A percentile compares a stretch with the other conserved stretches of the same genome.
These are phyloP conservation scores for Bubo blakistoni DNA, from an alignment of 2,113 vertebrate genomes.

Conservation along the genomic window DNA sequence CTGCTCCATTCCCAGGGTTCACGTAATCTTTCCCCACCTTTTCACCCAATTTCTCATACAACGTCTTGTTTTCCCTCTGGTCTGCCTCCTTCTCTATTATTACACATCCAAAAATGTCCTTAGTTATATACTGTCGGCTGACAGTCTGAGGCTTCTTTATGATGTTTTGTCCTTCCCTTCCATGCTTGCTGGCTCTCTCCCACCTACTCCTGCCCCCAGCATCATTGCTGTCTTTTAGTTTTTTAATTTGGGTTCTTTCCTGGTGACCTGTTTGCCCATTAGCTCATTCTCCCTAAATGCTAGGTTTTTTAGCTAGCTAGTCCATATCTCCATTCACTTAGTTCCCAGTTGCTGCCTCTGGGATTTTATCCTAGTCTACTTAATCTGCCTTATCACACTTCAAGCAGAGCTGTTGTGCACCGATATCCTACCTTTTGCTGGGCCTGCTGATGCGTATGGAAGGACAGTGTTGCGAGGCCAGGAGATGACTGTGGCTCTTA, in stretches of 20 bases:
- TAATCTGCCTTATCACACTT: background rate
- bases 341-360: background rate
- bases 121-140: background rate
- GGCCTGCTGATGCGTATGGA: background rate
- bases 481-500: background rate
- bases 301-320: background rate
- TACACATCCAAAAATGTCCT: background rate
- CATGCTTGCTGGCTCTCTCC: background rate
- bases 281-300: background rate
- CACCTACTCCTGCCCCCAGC: fast-evolving
- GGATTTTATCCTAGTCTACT: background rate
- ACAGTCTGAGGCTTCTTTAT: background rate
- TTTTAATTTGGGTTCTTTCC: background rate
- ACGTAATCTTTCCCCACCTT: background rate
- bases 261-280: background rate
- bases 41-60: background rate
- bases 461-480: background rate
- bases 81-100: background rate
- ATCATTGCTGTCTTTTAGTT: background rate
- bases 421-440: background rate
- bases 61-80: background rate
- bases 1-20: background rate
- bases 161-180: background rate
- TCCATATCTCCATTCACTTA: background rate
- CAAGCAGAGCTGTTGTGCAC: background rate